phyloP scores from a whole-genome alignment of 2,113 vertebrate species.

The Spea multiplicata region DNA sequence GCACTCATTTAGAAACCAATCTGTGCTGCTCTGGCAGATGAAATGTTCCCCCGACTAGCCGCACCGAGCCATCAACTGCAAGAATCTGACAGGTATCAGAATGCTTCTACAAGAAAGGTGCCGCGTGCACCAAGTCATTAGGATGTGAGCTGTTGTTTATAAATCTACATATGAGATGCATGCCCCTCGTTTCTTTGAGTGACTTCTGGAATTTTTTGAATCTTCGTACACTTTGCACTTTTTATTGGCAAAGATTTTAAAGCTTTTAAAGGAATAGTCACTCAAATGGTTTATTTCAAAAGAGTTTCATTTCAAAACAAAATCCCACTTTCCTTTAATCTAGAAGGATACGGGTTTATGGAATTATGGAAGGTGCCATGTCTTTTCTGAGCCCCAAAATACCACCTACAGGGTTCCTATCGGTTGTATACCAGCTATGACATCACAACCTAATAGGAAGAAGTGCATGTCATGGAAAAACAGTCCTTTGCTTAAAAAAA shows the following conservation, averaged over 20 bases:
- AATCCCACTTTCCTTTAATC: too few relatives aligned
- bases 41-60: constrained; percentile 39
- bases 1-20: constrained; percentile 51
- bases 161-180: constrained; percentile 30
- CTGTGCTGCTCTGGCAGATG: constrained; percentile 12
- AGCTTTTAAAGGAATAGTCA: too few relatives aligned
- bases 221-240: constrained; percentile 39
- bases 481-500: too few relatives aligned
- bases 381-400: too few relatives aligned
- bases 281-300: too few relatives aligned
- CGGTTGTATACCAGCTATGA: too few relatives aligned
- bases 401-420: too few relatives aligned
- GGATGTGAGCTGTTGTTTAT: constrained; percentile 15
- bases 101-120: constrained; percentile 22
- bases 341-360: too few relatives aligned
- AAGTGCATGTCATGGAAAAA: too few relatives aligned
- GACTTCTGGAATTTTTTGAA: constrained; percentile 29
- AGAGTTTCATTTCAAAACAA: too few relatives aligned
- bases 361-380: too few relatives aligned
- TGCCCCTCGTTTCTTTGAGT: constrained; percentile 28
- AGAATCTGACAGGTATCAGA: constrained; percentile 49
- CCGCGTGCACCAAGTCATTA: constrained; percentile 46
- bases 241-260: constrained; percentile 20
- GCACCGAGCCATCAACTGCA: constrained; percentile 52
- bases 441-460: too few relatives aligned